A percentile compares a stretch with the other conserved stretches of the same genome.
These are phyloP conservation scores for Cephus nigrinus DNA, from an alignment of 2,888 invertebrate species.

Conservation along the genomic window DNA sequence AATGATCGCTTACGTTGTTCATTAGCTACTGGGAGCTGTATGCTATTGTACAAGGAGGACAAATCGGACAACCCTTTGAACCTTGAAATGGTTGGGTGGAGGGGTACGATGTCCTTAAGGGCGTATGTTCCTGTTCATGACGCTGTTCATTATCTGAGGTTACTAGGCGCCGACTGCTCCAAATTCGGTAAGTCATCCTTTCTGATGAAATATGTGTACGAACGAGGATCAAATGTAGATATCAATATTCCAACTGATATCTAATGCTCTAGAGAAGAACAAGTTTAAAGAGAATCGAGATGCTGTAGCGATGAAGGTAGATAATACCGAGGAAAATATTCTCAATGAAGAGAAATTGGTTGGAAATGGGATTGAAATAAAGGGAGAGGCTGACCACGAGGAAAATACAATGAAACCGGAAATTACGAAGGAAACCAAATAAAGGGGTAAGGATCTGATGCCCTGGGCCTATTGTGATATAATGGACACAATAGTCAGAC, in stretches of 20 bases:
- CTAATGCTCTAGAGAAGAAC: constrained; percentile 70
- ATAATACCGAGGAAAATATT: constrained; percentile 13
- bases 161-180: constrained; percentile 87
- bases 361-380: constrained; percentile 4
- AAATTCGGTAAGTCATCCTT: constrained; percentile 77
- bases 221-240: neutral
- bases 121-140: constrained; percentile 90
- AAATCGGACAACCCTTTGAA: constrained; percentile 65
- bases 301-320: constrained; percentile 42
- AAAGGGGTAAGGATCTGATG: constrained; percentile 40
- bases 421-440: constrained; percentile 39
- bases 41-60: constrained; percentile 74
- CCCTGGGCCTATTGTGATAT: constrained; percentile 2
- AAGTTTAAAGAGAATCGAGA: constrained; percentile 75
- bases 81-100: constrained; percentile 88
- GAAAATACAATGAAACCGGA: constrained; percentile 25
- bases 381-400: constrained; percentile 5
- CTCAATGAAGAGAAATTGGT: neutral
- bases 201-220: neutral
- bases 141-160: constrained; percentile 85
- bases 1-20: constrained; percentile 30
- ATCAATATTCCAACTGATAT: neutral
- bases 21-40: constrained; percentile 79
- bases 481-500: neutral
- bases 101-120: constrained; percentile 85